Conservation (phyloP, 2,797 vertebrate species). For the Pipistrellus kuhlii region DNA sequence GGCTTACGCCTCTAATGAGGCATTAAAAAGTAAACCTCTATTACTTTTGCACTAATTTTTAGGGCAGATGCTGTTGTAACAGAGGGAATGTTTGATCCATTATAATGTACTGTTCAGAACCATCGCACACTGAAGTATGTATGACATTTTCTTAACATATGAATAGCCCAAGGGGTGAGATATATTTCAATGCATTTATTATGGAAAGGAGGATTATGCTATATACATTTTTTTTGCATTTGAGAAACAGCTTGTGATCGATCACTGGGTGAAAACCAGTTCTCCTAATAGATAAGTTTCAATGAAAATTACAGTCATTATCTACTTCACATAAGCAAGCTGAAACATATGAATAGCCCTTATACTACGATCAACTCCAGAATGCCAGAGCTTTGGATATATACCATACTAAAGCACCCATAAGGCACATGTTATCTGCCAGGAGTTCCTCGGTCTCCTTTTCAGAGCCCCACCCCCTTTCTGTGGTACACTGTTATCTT, state of each 20-base stretch:
- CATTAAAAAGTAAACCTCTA: too few species aligned
- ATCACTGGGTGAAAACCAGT: not conserved
- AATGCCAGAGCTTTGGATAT: not conserved
- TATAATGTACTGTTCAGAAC: not conserved
- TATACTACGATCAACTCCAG: not conserved
- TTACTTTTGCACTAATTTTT: too few species aligned
- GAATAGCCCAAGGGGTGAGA: not conserved
- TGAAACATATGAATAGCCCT: not conserved
- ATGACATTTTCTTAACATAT: slow-evolving; percentile 12
- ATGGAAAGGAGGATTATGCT: not conserved
- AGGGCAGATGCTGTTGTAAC: not conserved
- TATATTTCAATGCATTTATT: not conserved
- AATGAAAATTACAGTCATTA: not conserved
- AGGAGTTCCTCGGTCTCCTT: not conserved
- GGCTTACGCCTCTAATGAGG: too few species aligned
- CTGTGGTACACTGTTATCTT: not conserved
- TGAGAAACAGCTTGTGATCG: not conserved
- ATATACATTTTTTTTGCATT: not conserved
- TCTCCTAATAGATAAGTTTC: not conserved
- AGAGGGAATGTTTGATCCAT: not conserved
- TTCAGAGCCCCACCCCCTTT: too few species aligned
- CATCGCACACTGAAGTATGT: not conserved
- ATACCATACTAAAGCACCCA: not conserved
- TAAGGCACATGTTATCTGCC: accelerated
- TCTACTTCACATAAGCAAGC: not conserved